These are phyloP conservation scores for Podotricha telesiphe DNA, from an alignment of 2,888 invertebrate species.

Conservation along the genomic window DNA sequence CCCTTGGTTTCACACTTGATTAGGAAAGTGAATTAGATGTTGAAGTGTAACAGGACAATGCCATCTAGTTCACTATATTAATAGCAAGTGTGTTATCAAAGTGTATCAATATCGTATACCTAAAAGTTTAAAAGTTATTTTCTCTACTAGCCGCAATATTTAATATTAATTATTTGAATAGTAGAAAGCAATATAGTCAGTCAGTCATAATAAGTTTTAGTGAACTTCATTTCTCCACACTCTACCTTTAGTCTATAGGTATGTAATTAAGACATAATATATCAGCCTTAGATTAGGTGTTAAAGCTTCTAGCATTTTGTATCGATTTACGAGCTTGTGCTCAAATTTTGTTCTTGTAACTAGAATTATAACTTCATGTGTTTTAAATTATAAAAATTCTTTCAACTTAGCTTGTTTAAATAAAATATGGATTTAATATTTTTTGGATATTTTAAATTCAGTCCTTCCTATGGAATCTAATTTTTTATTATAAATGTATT, in stretches of 20 bases:
- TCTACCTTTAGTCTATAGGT: slow-evolving; percentile 15
- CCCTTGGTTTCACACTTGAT: slow-evolving; percentile 27
- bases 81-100: slow-evolving; percentile 9
- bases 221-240: slow-evolving; percentile 17
- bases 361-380: slow-evolving; percentile 18
- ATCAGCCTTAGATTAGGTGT: slow-evolving; percentile 20
- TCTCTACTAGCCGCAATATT: slow-evolving; percentile 29
- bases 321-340: slow-evolving; percentile 37
- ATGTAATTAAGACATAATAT: slow-evolving; percentile 19
- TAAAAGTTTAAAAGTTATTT: slow-evolving; percentile 21
- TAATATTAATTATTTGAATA: slow-evolving; percentile 28
- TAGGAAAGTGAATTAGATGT: neutral
- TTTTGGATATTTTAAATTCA: slow-evolving; percentile 15
- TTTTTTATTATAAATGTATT: slow-evolving; percentile 16
- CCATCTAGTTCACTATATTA: slow-evolving; percentile 8
- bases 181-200: slow-evolving; percentile 33
- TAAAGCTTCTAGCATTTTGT: slow-evolving; percentile 36
- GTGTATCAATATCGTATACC: slow-evolving; percentile 10
- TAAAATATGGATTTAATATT: slow-evolving; percentile 13
- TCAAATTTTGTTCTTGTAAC: slow-evolving; percentile 30
- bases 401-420: neutral
- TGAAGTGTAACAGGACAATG: neutral
- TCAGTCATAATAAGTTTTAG: slow-evolving; percentile 25
- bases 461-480: slow-evolving; percentile 6
- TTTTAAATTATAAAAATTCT: neutral